Evolutionary conservation across 2,797 vertebrate genomes (phyloP).

Genomic region (Petrocephalus schoutedeni): DNA sequence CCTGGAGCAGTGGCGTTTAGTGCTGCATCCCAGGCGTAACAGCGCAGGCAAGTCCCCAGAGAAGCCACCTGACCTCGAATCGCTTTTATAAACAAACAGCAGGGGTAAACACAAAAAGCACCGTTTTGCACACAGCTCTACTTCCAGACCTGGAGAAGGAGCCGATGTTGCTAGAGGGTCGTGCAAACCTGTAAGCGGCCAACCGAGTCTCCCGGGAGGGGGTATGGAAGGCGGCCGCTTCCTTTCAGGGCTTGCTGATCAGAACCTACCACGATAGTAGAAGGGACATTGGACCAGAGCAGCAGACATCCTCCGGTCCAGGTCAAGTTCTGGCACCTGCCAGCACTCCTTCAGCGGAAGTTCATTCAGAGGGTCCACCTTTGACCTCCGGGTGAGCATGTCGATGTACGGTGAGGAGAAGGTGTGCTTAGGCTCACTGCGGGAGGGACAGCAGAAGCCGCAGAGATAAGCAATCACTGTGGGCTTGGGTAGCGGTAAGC

Average conservation of each 20-base stretch:
- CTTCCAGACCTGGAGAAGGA: neutral
- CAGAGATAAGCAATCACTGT: neutral
- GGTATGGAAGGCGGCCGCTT: neutral
- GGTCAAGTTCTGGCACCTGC: constrained; percentile 51
- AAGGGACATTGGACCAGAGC: constrained; percentile 56
- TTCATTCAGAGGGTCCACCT: constrained; percentile 53
- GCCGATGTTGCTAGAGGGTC: neutral
- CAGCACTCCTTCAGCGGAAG: constrained; percentile 47
- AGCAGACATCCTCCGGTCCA: constrained; percentile 54
- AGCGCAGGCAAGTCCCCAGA: no score
- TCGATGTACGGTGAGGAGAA: constrained; percentile 58
- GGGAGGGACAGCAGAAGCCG: constrained; percentile 18
- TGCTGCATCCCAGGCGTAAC: neutral
- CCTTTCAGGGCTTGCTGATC: neutral
- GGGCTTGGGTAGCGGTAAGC: neutral
- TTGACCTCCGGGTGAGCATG: constrained; percentile 55
- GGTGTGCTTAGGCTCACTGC: constrained; percentile 57
- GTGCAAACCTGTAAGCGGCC: neutral
- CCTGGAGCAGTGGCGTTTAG: neutral
- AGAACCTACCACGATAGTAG: constrained; percentile 12
- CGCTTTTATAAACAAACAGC: neutral
- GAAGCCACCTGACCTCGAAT: neutral
- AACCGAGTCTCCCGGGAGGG: neutral
- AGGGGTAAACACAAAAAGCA: neutral
- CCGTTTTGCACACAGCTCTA: neutral